Base-by-base conservation (phyloP, 2,797 vertebrate genomes). In the Toxotes lorentzi region DNA sequence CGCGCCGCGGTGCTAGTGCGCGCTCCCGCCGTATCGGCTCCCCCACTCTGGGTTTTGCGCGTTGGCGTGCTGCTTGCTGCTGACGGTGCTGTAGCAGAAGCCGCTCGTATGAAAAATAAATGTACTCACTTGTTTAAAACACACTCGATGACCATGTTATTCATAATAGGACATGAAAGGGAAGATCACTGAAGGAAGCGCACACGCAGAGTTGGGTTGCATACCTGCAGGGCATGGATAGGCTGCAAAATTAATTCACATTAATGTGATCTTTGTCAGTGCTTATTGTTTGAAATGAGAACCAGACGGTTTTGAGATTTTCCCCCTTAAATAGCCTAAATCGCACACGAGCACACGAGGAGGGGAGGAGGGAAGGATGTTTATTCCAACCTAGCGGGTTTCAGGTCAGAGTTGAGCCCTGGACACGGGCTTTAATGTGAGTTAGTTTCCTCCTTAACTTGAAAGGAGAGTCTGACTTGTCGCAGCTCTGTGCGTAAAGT, bases 21-120 rank as follows among this genome's bases (percentile, higher is more conserved):
- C 94, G 95, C 91, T 86, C 91, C 92, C 94, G 90, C 30, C 45
- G 81, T 73, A 80, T 84, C 74, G n/a, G 73, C 84, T 75, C 45
- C 59, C 71, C 40, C 56, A 38, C 79, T 74, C 75, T 27, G 53
- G 76, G 58, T 73, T 86, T 87, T 84, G 77, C 86, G 90, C 88
- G 93, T 93, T 89, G 90, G 89, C 91, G 91, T 88, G 54, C 27
- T 58, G 76, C 43, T 66, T 83, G 70, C 23, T 61, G 82, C 62
- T 58, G 85, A 23, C 73, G 66, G 60, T 79, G 73, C 53, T 67
- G 66, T 45, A 79, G 57, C 23, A 63, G 69, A 79, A 69, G 80
- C 62, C 73, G 78, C 75, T 84, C 38, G 30, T 68, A 84, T 83
- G 48, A 86, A 81, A 89, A 72, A 78, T 73, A 54, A 45, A 81